These are phyloP conservation scores for Cynaeus angustus DNA, from an alignment of 2,888 invertebrate genomes.

Conservation along the genomic window DNA sequence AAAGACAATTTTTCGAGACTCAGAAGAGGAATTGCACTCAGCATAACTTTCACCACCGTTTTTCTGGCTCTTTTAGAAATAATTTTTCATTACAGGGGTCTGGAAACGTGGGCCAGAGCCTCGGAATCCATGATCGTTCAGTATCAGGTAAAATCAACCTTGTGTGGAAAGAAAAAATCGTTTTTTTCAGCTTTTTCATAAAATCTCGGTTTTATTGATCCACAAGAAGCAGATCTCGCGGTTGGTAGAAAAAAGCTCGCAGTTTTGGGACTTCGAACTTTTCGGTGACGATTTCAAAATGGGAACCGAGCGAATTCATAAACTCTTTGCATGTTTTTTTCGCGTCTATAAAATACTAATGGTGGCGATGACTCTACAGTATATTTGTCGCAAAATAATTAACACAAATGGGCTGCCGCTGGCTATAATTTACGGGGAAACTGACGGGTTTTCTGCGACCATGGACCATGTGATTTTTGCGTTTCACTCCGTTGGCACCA, in stretches of 20 bases:
- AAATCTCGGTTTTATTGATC: conserved; percentile 9
- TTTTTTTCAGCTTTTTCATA: conserved; percentile 8
- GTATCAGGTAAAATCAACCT: conserved; percentile 24
- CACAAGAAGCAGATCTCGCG: neutral
- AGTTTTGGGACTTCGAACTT: conserved; percentile 19
- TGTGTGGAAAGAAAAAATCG: too few species aligned
- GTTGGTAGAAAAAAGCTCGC: neutral
- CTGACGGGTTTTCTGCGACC: conserved; percentile 6
- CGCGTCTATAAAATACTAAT: conserved; percentile 13
- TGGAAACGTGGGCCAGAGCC: conserved; percentile 24
- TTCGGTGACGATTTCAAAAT: neutral
- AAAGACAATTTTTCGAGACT: neutral
- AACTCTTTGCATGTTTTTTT: conserved; percentile 7
- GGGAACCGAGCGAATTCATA: conserved; percentile 6
- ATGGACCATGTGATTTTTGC: conserved; percentile 5
- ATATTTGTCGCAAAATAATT: conserved; percentile 8
- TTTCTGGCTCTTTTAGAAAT: conserved; percentile 13
- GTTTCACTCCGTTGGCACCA: conserved; percentile 7
- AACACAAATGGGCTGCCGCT: neutral
- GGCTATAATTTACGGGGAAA: conserved; percentile 24
- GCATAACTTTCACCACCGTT: neutral
- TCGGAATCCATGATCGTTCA: conserved; percentile 30
- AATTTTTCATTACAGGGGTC: conserved; percentile 6
- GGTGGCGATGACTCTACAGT: conserved; percentile 17
- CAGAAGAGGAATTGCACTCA: neutral